phyloP scores from a whole-genome alignment of 1,140 invertebrate species.

The Bombyx mandarina region DNA sequence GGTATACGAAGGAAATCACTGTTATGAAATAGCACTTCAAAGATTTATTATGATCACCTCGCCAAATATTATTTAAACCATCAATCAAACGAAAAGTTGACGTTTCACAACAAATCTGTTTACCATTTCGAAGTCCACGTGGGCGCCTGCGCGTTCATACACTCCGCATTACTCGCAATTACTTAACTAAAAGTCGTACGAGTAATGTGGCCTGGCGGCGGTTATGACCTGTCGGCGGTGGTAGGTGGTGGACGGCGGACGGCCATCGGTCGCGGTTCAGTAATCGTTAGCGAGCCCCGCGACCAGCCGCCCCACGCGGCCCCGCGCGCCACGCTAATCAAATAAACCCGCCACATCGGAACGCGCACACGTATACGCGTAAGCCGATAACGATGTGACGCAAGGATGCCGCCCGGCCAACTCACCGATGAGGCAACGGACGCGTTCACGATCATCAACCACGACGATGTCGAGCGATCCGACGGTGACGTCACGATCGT shows the following conservation, averaged over 20 bases:
- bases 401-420: conserved; percentile 43
- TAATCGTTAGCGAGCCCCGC: conserved; percentile 17
- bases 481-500: neutral
- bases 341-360: too few species aligned
- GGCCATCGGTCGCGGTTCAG: conserved; percentile 14
- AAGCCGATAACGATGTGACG: conserved; percentile 13
- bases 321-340: conserved; percentile 10
- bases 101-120: too few species aligned
- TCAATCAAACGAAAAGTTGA: too few species aligned
- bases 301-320: conserved; percentile 10
- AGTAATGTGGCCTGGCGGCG: conserved; percentile 15
- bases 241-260: conserved; percentile 15
- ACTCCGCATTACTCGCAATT: conserved; percentile 15
- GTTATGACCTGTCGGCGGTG: conserved; percentile 9
- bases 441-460: conserved; percentile 69
- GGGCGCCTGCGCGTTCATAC: conserved; percentile 34
- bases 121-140: conserved; percentile 10
- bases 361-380: too few species aligned
- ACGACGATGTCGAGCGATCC: conserved; percentile 25
- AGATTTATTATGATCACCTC: too few species aligned
- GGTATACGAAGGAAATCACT: too few species aligned
- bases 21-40: too few species aligned
- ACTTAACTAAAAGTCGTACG: too few species aligned
- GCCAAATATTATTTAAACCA: too few species aligned
- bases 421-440: conserved; percentile 45